These are phyloP conservation scores for Cepphus grylle DNA, from an alignment of 2,113 vertebrate species.

Conservation along the genomic window DNA sequence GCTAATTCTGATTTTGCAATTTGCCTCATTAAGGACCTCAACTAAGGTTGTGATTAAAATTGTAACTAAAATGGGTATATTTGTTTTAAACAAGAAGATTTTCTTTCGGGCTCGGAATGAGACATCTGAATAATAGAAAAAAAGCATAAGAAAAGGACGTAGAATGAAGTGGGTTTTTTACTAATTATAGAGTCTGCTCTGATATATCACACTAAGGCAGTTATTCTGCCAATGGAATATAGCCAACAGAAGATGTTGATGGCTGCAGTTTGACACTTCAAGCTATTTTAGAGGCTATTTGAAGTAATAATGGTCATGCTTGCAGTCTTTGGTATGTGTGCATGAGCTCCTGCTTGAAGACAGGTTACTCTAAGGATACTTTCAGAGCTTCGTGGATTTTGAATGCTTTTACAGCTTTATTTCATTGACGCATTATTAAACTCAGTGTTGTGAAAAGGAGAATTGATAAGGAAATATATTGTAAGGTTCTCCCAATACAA, in stretches of 20 bases:
- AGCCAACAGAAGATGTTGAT: neutral
- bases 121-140: neutral
- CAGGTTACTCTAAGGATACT: neutral
- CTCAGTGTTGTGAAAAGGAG: neutral
- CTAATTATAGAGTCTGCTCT: neutral
- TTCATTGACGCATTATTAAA: neutral
- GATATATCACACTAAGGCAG: neutral
- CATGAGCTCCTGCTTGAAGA: neutral
- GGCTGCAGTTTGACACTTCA: slow-evolving; percentile 1
- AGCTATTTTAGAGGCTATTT: neutral
- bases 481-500: neutral
- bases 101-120: neutral
- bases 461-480: slow-evolving; percentile 12
- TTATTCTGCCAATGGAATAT: neutral
- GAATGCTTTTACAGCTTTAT: neutral
- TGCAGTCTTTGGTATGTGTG: neutral
- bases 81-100: neutral
- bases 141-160: neutral
- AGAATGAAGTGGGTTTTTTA: neutral
- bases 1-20: neutral
- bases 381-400: neutral
- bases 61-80: neutral
- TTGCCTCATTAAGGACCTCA: neutral
- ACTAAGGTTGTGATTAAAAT: neutral
- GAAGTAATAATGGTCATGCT: neutral